Conservation (phyloP, 2,113 vertebrate genomes). For the Solea solea region DNA sequence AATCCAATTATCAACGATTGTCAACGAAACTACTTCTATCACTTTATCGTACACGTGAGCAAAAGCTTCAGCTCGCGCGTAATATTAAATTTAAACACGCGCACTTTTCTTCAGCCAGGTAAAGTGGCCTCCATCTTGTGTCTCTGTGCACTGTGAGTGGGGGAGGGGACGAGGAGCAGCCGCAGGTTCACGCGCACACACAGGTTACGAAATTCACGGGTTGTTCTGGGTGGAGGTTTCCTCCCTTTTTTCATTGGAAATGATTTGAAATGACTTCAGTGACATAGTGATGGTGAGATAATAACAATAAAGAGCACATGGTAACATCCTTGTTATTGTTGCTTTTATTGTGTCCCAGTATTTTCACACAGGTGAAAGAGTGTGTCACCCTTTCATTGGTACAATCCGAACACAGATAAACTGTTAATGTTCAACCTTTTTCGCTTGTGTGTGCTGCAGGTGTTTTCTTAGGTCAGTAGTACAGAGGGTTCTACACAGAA, state of each 20-base stretch:
- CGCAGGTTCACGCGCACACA: slow-evolving; percentile 54
- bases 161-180: not conserved
- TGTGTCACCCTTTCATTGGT: slow-evolving; percentile 43
- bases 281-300: too few species aligned
- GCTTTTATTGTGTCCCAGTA: not conserved
- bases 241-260: too few species aligned
- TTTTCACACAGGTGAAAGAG: not conserved
- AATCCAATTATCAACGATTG: not conserved
- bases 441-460: too few species aligned
- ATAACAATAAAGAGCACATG: too few species aligned
- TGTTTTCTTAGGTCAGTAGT: too few species aligned
- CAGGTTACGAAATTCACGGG: slow-evolving; percentile 23
- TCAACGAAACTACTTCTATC: not conserved
- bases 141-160: not conserved
- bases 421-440: slow-evolving; percentile 54
- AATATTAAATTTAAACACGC: not conserved
- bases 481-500: too few species aligned
- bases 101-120: slow-evolving; percentile 43
- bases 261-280: too few species aligned
- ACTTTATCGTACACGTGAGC: not conserved
- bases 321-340: not conserved
- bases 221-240: not conserved
- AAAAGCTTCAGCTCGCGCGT: not conserved
- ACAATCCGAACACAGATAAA: slow-evolving; percentile 38
- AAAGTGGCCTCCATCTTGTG: slow-evolving; percentile 67